These are phyloP conservation scores for Oreochromis spilurus DNA, from an alignment of 2,113 vertebrate genomes.

Conservation along the genomic window DNA sequence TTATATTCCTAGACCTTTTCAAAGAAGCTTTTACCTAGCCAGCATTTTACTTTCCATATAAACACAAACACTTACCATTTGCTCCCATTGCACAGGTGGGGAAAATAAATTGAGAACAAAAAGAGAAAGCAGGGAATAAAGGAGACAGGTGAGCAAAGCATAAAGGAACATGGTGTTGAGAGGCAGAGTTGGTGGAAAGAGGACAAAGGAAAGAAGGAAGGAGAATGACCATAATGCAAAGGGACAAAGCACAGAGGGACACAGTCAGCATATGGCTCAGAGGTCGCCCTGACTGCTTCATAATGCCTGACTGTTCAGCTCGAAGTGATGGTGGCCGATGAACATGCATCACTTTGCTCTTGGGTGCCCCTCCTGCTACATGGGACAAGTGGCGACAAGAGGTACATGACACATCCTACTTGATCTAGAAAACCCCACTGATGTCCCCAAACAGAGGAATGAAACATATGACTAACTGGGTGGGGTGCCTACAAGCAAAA, in stretches of 20 bases:
- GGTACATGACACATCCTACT: slow-evolving; percentile 38
- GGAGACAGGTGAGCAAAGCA: slow-evolving; percentile 23
- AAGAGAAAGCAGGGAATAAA: background rate
- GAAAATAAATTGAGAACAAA: background rate
- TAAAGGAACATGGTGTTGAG: background rate
- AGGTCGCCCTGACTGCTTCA: slow-evolving; percentile 38
- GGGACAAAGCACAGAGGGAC: slow-evolving; percentile 64
- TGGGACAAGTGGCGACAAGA: slow-evolving; percentile 48
- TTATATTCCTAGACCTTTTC: slow-evolving; percentile 5
- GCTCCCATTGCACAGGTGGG: background rate
- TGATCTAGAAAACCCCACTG: slow-evolving; percentile 19
- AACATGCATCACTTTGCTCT: slow-evolving; percentile 57
- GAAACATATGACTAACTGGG: slow-evolving; percentile 17
- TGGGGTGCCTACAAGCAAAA: background rate
- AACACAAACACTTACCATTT: background rate
- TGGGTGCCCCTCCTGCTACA: background rate
- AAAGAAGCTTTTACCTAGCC: background rate
- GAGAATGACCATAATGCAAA: slow-evolving; percentile 41
- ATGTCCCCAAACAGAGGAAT: slow-evolving; percentile 5
- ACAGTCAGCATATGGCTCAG: slow-evolving; percentile 45
- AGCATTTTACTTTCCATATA: background rate
- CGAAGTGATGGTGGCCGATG: slow-evolving; percentile 34
- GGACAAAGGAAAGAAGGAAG: background rate
- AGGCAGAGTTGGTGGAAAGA: background rate
- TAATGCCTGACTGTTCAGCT: slow-evolving; percentile 54